Base-by-base conservation (phyloP, 2,113 vertebrate species). In the Pampusana beccarii region DNA sequence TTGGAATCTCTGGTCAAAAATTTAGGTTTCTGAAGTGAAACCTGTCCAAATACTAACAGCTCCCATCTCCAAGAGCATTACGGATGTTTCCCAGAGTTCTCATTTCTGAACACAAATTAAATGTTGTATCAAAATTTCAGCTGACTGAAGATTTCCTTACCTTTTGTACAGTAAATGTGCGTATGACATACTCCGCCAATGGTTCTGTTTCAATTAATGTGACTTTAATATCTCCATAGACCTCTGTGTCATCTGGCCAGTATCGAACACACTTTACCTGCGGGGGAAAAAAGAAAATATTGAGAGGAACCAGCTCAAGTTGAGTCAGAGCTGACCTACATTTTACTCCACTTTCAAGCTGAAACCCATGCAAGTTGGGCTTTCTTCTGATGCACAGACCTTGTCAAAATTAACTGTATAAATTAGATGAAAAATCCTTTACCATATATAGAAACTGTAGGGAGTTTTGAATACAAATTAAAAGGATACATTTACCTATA, bases 251-350 rank as follows among this genome's bases (percentile, higher is more conserved):
- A 79, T 99, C 99, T 2, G 99, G 99, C 99, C 99, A 99, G 97
- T 99, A 99, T 5, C 99, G 98, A 80, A 99, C 99, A 95, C 99
- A 99, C 92, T 99, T 99, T 64, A 99, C 99, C 99, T 99, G 97
- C 9, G 60, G 23, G 56, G 44, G 12, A 9, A 11, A 91, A 44
- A 67, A 90, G 70, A 86, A 94, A 90, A 95, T 9, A 56, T 40
- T 81, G 85, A 88, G 84, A 95, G 67, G 46, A 74, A 31, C 17
- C 5, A 2, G 19, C 26, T 93, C 72, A 79, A 29, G 38, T 26
- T 18, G 75, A 72, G 31, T 74, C 77, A 60, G 15, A 19, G 58
- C 80, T 94, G 87, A 50, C 71, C 86, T 65, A 96, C 57, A 62
- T 92, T 94, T 77, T 89, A 78, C 50, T 83, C 7, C 14, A 13